A percentile compares a stretch with the other conserved stretches of the same genome.
Conservation (phyloP, 2,113 vertebrate genomes). For the Tapirus terrestris region DNA sequence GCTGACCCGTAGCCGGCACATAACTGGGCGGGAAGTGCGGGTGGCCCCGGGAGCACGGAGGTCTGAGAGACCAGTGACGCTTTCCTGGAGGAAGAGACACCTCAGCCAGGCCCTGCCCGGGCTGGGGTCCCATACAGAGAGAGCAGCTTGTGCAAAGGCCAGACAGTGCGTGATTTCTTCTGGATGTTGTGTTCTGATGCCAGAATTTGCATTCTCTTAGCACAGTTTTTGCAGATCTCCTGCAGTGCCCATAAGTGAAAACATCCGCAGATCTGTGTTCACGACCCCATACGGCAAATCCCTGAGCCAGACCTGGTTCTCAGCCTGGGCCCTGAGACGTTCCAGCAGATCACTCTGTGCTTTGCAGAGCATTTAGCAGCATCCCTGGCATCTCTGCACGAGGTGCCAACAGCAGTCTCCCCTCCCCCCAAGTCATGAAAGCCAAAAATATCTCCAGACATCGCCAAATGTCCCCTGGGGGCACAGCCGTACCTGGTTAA, state of each 20-base stretch:
- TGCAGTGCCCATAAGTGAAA: not conserved
- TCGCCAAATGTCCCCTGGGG: too few species aligned
- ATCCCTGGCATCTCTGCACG: too few species aligned
- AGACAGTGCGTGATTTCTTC: not conserved
- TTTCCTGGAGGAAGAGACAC: not conserved
- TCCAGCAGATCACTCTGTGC: too few species aligned
- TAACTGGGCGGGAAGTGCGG: rapidly evolving
- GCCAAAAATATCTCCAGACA: not conserved
- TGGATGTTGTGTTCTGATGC: not conserved
- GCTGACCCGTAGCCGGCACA: rapidly evolving
- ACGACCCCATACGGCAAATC: rapidly evolving
- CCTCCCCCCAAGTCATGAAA: not conserved
- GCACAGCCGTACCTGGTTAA: rapidly evolving
- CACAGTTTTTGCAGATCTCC: not conserved
- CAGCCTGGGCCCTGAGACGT: not conserved
- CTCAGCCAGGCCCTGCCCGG: not conserved
- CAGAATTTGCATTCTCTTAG: not conserved
- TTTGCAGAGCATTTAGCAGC: not conserved
- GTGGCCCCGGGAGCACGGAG: not conserved
- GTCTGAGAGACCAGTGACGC: not conserved
- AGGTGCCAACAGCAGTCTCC: not conserved
- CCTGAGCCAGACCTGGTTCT: rapidly evolving
- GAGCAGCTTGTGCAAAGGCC: not conserved
- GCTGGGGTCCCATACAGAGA: not conserved
- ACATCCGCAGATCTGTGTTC: not conserved